These are phyloP conservation scores for Sturmia bella DNA, from an alignment of 2,888 invertebrate species.

Conservation along the genomic window DNA sequence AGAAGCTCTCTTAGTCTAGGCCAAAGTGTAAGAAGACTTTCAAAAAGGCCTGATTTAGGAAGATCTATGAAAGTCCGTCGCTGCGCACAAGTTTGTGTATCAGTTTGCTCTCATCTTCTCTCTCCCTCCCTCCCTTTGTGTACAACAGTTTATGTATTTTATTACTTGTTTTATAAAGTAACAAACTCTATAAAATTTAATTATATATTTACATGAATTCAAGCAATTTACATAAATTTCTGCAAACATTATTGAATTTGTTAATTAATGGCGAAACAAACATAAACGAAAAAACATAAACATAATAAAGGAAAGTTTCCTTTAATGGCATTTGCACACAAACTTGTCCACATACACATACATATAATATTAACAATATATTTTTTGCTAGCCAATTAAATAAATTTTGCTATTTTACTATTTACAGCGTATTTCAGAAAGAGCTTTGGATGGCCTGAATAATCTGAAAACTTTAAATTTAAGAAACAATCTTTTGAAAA, in stretches of 20 bases:
- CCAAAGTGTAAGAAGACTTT: too few species aligned
- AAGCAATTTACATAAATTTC: constrained; percentile 68
- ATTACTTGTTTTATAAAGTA: constrained; percentile 33
- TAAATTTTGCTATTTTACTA: too few species aligned
- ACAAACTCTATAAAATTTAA: constrained; percentile 62
- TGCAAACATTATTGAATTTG: constrained; percentile 70
- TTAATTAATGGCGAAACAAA: constrained; percentile 34
- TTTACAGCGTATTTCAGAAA: constrained; percentile 86
- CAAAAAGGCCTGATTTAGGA: too few species aligned
- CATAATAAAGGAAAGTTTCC: constrained; percentile 9
- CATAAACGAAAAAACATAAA: background rate
- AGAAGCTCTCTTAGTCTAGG: too few species aligned
- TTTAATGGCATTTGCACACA: background rate
- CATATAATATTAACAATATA: background rate
- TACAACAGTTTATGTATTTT: constrained; percentile 11
- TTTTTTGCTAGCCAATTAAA: too few species aligned
- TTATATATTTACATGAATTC: constrained; percentile 64
- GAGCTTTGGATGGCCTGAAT: constrained; percentile 89
- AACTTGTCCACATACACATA: too few species aligned
- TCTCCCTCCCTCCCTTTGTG: too few species aligned
- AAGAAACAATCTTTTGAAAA: constrained; percentile 89
- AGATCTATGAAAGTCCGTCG: too few species aligned
- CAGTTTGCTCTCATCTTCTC: constrained; percentile 14
- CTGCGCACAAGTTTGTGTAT: too few species aligned
- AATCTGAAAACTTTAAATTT: constrained; percentile 88